Percentiles rank a stretch among this genome's conserved stretches.
Evolutionary conservation across 2,797 vertebrate species (phyloP).

Genomic region (Hephaestus fuliginosus): DNA sequence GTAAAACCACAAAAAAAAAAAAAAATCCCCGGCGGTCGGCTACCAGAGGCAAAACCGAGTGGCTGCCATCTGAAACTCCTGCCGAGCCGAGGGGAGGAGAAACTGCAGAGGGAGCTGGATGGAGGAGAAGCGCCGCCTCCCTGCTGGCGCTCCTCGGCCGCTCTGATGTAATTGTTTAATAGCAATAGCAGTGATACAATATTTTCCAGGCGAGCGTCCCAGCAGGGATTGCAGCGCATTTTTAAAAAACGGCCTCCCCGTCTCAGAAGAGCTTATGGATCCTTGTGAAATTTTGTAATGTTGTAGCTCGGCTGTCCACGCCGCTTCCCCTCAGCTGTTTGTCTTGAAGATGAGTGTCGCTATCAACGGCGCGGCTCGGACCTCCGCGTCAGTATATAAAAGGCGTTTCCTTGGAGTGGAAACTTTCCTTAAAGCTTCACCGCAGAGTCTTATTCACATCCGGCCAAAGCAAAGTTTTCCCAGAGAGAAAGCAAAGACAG

Average conservation of each 20-base stretch:
- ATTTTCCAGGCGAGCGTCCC: slow-evolving; percentile 82
- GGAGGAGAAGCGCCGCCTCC: slow-evolving; percentile 28
- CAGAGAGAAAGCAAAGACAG: background rate
- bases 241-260: slow-evolving; percentile 56
- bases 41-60: slow-evolving; percentile 51
- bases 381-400: background rate
- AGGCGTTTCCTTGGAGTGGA: background rate
- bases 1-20: slow-evolving; percentile 54
- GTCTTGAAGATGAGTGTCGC: background rate
- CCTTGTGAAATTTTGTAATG: slow-evolving; percentile 41
- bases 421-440: background rate
- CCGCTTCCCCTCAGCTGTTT: background rate
- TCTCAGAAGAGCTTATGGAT: slow-evolving; percentile 61
- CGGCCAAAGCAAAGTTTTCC: background rate
- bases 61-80: background rate
- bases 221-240: slow-evolving; percentile 77
- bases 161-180: slow-evolving; percentile 86
- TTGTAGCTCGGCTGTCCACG: slow-evolving; percentile 29
- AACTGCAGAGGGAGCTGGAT: background rate
- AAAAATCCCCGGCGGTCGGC: slow-evolving; percentile 66
- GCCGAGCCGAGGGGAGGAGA: slow-evolving; percentile 1
- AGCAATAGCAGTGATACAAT: slow-evolving; percentile 79
- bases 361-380: slow-evolving; percentile 1
- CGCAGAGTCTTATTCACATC: background rate
- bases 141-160: slow-evolving; percentile 72